Base-by-base conservation (phyloP, 2,888 invertebrate species). In the Xestia xanthographa region DNA sequence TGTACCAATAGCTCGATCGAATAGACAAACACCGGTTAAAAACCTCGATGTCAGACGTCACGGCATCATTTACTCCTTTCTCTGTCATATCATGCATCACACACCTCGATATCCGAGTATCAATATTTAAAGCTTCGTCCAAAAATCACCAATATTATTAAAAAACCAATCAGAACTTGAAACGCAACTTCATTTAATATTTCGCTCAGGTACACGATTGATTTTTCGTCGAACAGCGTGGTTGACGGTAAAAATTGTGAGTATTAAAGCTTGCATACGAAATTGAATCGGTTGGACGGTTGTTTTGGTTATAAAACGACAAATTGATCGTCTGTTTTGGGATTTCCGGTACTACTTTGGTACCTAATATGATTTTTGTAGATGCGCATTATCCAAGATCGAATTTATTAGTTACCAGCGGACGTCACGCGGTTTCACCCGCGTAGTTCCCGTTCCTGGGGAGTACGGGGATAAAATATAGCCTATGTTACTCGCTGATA, bases 181-280 rank as follows among this genome's bases (percentile, higher is more conserved):
- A 29, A 34, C 60, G 67, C 43, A n/a, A 45, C 41, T 20, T 48
- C n/a, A 38, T 85, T 81, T 68, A 53, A 56, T 71, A 85, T 73
- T 83, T 68, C 43, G 65, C n/a, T 83, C 85, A 75, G 45, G 67
- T 38, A 67, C 29, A 34, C 67, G 3, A 71, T 81, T 81, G 70
- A 65, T 73, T 80, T 85, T 80, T 48, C 63, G 72, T 56, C 53
- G 70, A 70, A 72, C 45, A 63, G 67, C 69, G 56, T 67, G 48
- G n/a, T 63, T 48, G 66, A 45, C 53, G 9, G 17, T 60, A 45
- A 48, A 72, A 53, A 70, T 53, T 48, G 63, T 69, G 14, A 26
- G 48, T 66, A 70, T n/a, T n/a, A n/a, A n/a, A 69, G 29, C 58
- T 56, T 84, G 71, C 69, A 71, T 72, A 63, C 82, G 34, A 38